Conservation (phyloP, 1,140 invertebrate species). For the Lasioglossum baleicum region DNA sequence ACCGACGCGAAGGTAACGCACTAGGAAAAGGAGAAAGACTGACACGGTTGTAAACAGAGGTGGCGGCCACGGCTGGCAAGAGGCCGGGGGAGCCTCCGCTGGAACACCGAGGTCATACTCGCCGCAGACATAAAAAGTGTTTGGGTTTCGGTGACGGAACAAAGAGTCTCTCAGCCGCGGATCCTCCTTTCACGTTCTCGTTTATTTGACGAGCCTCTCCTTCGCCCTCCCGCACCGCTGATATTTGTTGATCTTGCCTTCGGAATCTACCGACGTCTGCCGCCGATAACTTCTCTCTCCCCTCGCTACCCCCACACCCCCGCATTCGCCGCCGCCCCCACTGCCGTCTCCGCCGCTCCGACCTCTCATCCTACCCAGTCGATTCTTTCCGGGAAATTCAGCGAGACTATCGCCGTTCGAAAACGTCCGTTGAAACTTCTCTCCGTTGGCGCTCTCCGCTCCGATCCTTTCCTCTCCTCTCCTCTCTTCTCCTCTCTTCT, state of each 20-base stretch:
- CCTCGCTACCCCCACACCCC: no score
- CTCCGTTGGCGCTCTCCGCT: no score
- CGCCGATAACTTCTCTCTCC: slow-evolving; percentile 19
- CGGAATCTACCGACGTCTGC: slow-evolving; percentile 8
- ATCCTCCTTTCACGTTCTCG: slow-evolving; percentile 35
- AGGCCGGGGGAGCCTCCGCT: slow-evolving; percentile 5
- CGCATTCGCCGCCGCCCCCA: background rate
- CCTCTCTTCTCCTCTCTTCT: no score
- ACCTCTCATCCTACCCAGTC: no score
- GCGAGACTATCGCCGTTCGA: background rate
- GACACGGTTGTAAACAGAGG: slow-evolving; percentile 16
- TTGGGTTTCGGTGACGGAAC: slow-evolving; percentile 67
- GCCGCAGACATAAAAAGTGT: slow-evolving; percentile 59
- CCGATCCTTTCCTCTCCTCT: no score
- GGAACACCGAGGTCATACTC: slow-evolving; percentile 41
- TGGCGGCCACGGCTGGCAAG: background rate
- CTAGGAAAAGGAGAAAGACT: slow-evolving; percentile 24
- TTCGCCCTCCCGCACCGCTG: background rate
- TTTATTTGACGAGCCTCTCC: slow-evolving; percentile 36
- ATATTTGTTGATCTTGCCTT: slow-evolving; percentile 43
- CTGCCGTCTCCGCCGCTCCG: background rate
- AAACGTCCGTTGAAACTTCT: background rate
- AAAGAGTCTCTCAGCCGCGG: slow-evolving; percentile 64
- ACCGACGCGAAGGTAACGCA: slow-evolving; percentile 4
- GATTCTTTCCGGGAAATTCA: slow-evolving; percentile 7